Base-by-base conservation (phyloP, 2,888 invertebrate genomes). In the Gibbula magus region DNA sequence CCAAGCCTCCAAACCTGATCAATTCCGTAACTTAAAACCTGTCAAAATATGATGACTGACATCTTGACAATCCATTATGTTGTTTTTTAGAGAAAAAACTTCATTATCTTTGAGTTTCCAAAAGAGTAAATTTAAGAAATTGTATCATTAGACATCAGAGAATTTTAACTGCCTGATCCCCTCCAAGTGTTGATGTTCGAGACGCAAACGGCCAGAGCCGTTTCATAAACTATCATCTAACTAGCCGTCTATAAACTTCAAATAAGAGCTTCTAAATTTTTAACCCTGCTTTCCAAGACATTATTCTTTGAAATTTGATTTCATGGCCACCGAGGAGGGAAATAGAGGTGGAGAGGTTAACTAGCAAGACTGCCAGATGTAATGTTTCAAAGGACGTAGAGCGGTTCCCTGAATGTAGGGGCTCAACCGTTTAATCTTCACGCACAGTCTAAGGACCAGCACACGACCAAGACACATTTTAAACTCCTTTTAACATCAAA, bases 281-380 rank as follows among this genome's bases (percentile, higher is more conserved):
- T 70, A 70, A 70, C 39, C 70, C 13, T 70, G 70, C 35, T 70
- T 70, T 70, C 70, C 39, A 70, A 70, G 70, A 70, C 70, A 70
- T 70, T 70, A 70, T 70, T 70, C 70, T 70, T 70, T 70, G 70
- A 70, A 70, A 70, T 70, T 70, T 70, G 70, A 70, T 70, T 70
- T 70, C 70, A 70, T 70, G 70, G 70, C 70, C 70, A 70, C 39
- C 70, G 70, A 70, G 35, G 70, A 35, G 39, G 70, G 70, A 70
- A 70, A 70, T 70, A 35, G 70, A 70, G 70, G 39, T 70, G n/a
- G 35, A 20, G 20, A 20, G 70, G 70, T 70, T 70, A 70, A 70
- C 70, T 35, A 70, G 70, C 32, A 13, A 20, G 18, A 20, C 35
- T 7, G 70, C 70, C 70, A 70, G 70, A 70, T 70, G 70, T 20